Evolutionary conservation across 2,888 invertebrate genomes (phyloP).

Genomic region (Rhodophaea formosa): DNA sequence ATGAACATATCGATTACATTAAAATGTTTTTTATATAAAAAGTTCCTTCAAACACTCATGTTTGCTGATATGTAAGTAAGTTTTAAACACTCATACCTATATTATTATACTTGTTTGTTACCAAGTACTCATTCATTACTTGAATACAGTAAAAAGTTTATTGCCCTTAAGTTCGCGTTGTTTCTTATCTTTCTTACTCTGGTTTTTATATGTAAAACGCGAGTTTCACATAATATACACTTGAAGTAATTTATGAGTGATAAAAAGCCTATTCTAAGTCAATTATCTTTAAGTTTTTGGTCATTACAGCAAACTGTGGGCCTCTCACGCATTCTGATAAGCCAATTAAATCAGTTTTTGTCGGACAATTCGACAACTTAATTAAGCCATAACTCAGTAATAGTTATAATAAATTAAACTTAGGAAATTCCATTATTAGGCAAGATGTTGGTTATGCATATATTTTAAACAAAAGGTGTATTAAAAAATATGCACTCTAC

Average conservation of each 20-base stretch:
- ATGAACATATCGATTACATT: too few relatives aligned
- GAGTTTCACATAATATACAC: not conserved
- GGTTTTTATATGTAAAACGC: not conserved
- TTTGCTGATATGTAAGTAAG: too few relatives aligned
- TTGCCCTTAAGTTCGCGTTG: not conserved
- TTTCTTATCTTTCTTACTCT: not conserved
- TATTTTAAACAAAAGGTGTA: not conserved
- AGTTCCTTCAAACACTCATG: too few relatives aligned
- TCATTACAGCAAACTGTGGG: not conserved
- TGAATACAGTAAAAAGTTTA: not conserved
- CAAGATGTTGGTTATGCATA: not conserved
- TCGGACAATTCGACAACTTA: not conserved
- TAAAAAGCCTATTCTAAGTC: not conserved
- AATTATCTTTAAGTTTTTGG: constrained; percentile 10
- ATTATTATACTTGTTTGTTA: too few relatives aligned
- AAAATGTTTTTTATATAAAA: too few relatives aligned
- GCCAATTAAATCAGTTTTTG: constrained; percentile 1
- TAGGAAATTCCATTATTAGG: not conserved
- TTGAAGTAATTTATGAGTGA: not conserved
- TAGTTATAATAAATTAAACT: not conserved
- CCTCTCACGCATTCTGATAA: not conserved
- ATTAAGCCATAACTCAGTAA: not conserved
- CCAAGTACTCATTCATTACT: too few relatives aligned
- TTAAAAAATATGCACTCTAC: not conserved
- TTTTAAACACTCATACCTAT: too few relatives aligned